Evolutionary conservation across 2,113 vertebrate genomes (phyloP).

Genomic region (Aramus guarauna): DNA sequence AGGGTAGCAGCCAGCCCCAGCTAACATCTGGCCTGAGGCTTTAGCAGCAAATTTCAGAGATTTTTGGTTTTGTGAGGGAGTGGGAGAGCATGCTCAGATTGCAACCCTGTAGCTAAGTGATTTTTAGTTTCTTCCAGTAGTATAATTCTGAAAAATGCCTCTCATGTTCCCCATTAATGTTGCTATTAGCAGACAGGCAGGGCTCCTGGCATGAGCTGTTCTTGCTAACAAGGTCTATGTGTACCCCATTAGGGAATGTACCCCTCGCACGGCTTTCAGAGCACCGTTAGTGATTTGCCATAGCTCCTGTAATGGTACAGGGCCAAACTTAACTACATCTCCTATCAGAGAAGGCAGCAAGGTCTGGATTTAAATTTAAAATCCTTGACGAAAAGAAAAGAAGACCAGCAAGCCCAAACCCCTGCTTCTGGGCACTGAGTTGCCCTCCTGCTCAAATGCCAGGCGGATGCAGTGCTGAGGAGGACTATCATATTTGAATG

Average conservation of each 20-base stretch:
- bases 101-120: neutral
- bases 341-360: neutral
- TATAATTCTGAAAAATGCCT: neutral
- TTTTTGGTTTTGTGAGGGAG: neutral
- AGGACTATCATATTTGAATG: neutral
- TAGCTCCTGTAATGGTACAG: neutral
- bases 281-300: neutral
- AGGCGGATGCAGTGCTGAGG: fast-evolving
- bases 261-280: neutral
- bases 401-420: neutral
- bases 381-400: neutral
- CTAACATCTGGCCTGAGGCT: neutral
- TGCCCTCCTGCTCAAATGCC: neutral
- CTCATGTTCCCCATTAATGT: neutral
- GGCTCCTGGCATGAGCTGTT: neutral
- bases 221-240: neutral
- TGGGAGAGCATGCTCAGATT: neutral
- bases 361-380: neutral
- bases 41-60: neutral
- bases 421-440: neutral
- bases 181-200: neutral
- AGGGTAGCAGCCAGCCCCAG: neutral
- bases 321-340: neutral
- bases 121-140: neutral
- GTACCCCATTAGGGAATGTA: neutral